A percentile compares a stretch with the other conserved stretches of the same genome.
phyloP scores from a whole-genome alignment of 92 coral and sea anemone species.

The Pocillopora grandis region DNA sequence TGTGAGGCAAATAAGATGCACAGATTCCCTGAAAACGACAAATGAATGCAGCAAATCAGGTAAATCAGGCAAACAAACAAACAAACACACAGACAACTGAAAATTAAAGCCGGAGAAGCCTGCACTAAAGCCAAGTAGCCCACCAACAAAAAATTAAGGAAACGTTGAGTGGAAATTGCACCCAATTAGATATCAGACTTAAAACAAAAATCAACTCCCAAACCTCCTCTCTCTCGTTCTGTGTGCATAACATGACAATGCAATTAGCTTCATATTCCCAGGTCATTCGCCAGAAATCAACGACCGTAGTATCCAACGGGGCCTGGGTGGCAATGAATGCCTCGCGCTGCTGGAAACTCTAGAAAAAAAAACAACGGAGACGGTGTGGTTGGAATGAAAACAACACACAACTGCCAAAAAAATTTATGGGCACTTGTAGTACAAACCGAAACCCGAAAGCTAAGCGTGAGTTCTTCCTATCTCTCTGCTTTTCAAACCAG shows the following conservation, averaged over 20 bases:
- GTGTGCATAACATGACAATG: constrained; percentile 75
- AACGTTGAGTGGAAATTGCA: not conserved
- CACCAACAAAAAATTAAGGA: not conserved
- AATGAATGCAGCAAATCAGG: too few species aligned
- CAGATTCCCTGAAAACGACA: too few species aligned
- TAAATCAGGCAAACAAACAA: too few species aligned
- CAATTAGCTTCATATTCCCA: constrained; percentile 92
- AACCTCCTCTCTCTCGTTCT: constrained; percentile 79
- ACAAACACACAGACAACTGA: too few species aligned
- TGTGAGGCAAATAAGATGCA: too few species aligned
- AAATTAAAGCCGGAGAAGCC: not conserved
- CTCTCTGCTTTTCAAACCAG: too few species aligned
- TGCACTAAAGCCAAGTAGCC: too few species aligned
- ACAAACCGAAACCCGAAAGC: not conserved
- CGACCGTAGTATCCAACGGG: constrained; percentile 78
- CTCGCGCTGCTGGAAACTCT: constrained; percentile 92
- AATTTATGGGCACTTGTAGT: not conserved
- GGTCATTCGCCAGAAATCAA: constrained; percentile 91
- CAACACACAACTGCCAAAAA: not conserved
- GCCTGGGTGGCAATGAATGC: constrained; percentile 96
- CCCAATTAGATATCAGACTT: not conserved
- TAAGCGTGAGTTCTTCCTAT: too few species aligned
- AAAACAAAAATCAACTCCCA: not conserved
- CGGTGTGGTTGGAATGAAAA: not conserved
- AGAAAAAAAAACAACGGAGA: not conserved